Evolutionary conservation across 2,797 vertebrate genomes (phyloP), one percentile per base, ranked within the genome.

Genomic region (Hypotaenidia okinawae): DNA sequence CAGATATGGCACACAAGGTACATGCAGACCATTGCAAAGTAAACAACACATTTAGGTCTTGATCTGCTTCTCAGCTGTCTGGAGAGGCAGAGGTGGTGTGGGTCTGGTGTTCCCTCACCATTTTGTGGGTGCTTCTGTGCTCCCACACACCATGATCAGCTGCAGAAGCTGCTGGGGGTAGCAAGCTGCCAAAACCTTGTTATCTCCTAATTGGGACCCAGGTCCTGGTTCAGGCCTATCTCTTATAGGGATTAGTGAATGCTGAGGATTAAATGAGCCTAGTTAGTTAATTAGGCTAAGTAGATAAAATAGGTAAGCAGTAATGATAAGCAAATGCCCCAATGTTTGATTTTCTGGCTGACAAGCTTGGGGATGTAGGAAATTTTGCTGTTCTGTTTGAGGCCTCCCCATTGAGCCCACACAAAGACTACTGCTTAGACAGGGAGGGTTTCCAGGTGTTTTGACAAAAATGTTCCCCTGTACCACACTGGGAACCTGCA

Each of bases 401-500:
- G 55, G 35, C 23, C 39, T 12, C 15, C 37, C 37, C 16, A 4
- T 27, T 63, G 43, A 73, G 39, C 17, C 28, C 1, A 0, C 32
- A 8, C 1, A 1, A 39, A 52, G 55, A 10, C 15, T 23, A 1
- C 43, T 68, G 13, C 28, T 73, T 1, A 7, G 37, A 28, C 12
- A 39, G 21, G 37, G 66, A 21, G 25, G 22, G 41, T n/a, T 63
- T 14, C 16, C 17, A n/a, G n/a, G 24, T 1, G 0, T 63, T 73
- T 55, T 24, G 47, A 35, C 25, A 52, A 55, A 58, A 52, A 30
- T 59, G 15, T 25, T 74, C 33, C 41, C 13, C 45, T 33, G 24
- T 27, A 68, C 68, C 0, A 2, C 32, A 43, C 5, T 0, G 0
- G 8, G 24, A 35, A 81, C 37, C 55, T 28, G 11, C 2, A 1